These are phyloP conservation scores for Zaprionus camerounensis DNA, from an alignment of 1,140 invertebrate species.

Conservation along the genomic window DNA sequence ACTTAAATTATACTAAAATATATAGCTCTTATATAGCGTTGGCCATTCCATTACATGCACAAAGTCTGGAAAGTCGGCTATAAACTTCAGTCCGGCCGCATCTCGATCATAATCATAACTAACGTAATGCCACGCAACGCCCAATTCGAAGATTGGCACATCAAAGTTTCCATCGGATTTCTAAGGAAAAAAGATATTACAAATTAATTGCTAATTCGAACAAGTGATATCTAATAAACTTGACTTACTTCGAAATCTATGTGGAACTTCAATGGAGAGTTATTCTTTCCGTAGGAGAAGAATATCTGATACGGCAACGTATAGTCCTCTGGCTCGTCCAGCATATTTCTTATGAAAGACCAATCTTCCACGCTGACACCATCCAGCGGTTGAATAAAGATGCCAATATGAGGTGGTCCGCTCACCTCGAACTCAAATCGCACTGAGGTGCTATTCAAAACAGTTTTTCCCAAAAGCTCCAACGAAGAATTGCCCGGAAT, in stretches of 20 bases:
- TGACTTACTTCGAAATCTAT: slow-evolving; percentile 86
- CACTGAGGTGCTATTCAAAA: slow-evolving; percentile 20
- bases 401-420: slow-evolving; percentile 90
- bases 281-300: slow-evolving; percentile 87
- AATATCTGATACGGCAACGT: slow-evolving; percentile 88
- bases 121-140: slow-evolving; percentile 70
- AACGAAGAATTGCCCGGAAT: slow-evolving; percentile 43
- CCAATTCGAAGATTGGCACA: slow-evolving; percentile 60
- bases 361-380: slow-evolving; percentile 86
- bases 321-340: slow-evolving; percentile 85
- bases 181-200: slow-evolving; percentile 17
- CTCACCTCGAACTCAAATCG: slow-evolving; percentile 68
- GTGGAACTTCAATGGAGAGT: slow-evolving; percentile 86
- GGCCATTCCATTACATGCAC: slow-evolving; percentile 77
- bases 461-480: slow-evolving; percentile 29
- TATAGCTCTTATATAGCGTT: slow-evolving; percentile 65
- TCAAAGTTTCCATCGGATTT: slow-evolving; percentile 41
- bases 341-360: slow-evolving; percentile 86
- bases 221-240: neutral
- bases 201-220: neutral
- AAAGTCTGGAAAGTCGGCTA: slow-evolving; percentile 65
- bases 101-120: slow-evolving; percentile 62
- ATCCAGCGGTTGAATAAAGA: slow-evolving; percentile 87
- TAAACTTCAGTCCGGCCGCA: slow-evolving; percentile 43
- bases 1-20: slow-evolving; percentile 52